Percentiles rank a stretch among this genome's conserved stretches.
phyloP scores from a whole-genome alignment of 1,140 invertebrate species.

The Pteromalus puparum region DNA sequence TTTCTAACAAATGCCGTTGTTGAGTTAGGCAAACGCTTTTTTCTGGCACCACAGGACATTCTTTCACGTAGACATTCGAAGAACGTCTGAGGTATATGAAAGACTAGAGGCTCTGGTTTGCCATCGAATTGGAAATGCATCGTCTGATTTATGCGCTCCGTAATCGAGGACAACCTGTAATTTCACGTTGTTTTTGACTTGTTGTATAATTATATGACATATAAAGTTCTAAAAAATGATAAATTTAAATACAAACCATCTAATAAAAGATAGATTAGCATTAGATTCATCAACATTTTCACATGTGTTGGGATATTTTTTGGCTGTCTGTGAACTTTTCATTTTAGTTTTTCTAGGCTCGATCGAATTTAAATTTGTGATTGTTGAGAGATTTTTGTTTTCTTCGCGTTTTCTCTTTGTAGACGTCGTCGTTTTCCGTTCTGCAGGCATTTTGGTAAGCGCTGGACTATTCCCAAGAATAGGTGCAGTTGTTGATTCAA shows the following conservation, averaged over 20 bases:
- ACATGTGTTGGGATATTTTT: constrained; percentile 65
- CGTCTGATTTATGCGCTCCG: constrained; percentile 86
- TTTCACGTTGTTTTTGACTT: not conserved
- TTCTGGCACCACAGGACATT: constrained; percentile 80
- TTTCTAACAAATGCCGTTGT: constrained; percentile 78
- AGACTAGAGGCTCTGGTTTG: constrained; percentile 83
- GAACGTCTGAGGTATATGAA: constrained; percentile 83
- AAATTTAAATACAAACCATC: constrained; percentile 77
- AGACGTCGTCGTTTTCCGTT: constrained; percentile 35
- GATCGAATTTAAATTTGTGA: constrained; percentile 68
- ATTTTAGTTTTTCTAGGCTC: constrained; percentile 67
- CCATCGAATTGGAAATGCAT: constrained; percentile 88
- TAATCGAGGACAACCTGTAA: constrained; percentile 76
- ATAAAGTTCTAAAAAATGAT: not conserved
- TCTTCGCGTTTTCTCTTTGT: constrained; percentile 68
- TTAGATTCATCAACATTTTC: constrained; percentile 70
- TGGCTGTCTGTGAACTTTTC: constrained; percentile 62
- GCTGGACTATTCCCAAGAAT: not conserved
- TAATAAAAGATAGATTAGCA: constrained; percentile 77
- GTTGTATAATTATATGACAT: not conserved
- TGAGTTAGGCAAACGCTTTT: constrained; percentile 82
- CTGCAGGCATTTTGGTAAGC: not conserved
- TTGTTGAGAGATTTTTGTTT: constrained; percentile 51
- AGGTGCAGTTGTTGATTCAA: constrained; percentile 52
- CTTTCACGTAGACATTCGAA: constrained; percentile 84